Base-by-base conservation (phyloP, 2,113 vertebrate species). In the Ameiurus melas region DNA sequence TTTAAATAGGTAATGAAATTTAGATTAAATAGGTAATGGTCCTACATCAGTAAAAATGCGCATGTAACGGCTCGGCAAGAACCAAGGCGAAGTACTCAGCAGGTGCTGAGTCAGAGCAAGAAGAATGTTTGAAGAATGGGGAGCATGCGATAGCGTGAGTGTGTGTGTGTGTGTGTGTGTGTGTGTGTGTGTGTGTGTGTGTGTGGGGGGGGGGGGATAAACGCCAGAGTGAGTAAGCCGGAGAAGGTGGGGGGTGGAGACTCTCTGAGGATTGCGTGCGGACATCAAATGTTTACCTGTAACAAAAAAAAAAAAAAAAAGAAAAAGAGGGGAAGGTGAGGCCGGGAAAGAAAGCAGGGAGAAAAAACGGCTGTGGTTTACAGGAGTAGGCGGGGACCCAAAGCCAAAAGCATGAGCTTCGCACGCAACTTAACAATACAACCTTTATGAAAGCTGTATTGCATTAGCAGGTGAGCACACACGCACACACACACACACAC, bases 341-440 rank as follows among this genome's bases (percentile, higher is more conserved):
- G 89, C 92, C 91, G 92, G 85, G 91, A 93, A 80, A 81, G 84
- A 87, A 92, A 86, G 92, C 89, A 33, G 85, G 89, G 90, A 94
- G 92, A 93, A 91, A 86, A 94, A 95, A 93, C 90, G 92, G 93
- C 94, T 93, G 96, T 90, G 96, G 96, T 97, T 96, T 95, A 95
- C 93, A 95, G 96, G 93, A 92, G 95, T 94, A 96, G 97, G 96
- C 91, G 95, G 96, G 94, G 96, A 94, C 92, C 87, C 93, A 86
- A 87, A 93, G 92, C 92, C 88, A 92, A 94, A 92, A 93, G 95
- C 91, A 85, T 92, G 94, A 95, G 95, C 96, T 97, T 97, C 93
- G 97, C 97, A 98, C 96, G 97, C 97, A 97, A 96, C 91, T 89
- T 94, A 98, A 98, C 97, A 98, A 98, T 97, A 93, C 96, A 93